These are phyloP conservation scores for Plodia interpunctella DNA, from an alignment of 1,140 invertebrate species.

Conservation along the genomic window DNA sequence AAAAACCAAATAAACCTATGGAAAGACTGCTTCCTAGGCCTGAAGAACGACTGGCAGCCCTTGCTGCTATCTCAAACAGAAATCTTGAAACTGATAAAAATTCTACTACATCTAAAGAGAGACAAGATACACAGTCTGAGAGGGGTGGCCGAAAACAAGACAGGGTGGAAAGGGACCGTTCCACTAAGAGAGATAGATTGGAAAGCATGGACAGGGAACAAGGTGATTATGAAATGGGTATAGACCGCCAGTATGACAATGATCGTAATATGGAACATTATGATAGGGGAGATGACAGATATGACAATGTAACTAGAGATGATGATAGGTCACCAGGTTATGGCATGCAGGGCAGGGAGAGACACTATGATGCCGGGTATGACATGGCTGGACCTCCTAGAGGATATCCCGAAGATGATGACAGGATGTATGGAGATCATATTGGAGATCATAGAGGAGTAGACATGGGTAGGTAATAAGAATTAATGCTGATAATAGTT, in stretches of 20 bases:
- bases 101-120: constrained; percentile 67
- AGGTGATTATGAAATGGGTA: constrained; percentile 67
- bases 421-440: constrained; percentile 66
- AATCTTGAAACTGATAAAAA: constrained; percentile 69
- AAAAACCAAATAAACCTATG: constrained; percentile 76
- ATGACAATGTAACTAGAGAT: constrained; percentile 64
- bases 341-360: constrained; percentile 57
- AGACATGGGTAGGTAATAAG: constrained; percentile 60
- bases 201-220: constrained; percentile 71
- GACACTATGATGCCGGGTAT: constrained; percentile 71
- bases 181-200: constrained; percentile 64
- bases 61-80: constrained; percentile 74
- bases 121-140: constrained; percentile 70
- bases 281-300: constrained; percentile 69
- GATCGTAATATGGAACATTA: constrained; percentile 69
- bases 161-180: constrained; percentile 64
- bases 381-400: constrained; percentile 66
- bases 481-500: too few relatives aligned
- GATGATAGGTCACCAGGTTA: constrained; percentile 71
- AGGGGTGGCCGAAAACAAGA: constrained; percentile 70
- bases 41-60: constrained; percentile 70
- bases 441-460: constrained; percentile 64
- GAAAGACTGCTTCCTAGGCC: constrained; percentile 71
- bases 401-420: constrained; percentile 71
- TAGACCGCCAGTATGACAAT: constrained; percentile 70